These are phyloP conservation scores for Bugulina stolonifera DNA, from an alignment of 2,888 invertebrate genomes.

Conservation along the genomic window DNA sequence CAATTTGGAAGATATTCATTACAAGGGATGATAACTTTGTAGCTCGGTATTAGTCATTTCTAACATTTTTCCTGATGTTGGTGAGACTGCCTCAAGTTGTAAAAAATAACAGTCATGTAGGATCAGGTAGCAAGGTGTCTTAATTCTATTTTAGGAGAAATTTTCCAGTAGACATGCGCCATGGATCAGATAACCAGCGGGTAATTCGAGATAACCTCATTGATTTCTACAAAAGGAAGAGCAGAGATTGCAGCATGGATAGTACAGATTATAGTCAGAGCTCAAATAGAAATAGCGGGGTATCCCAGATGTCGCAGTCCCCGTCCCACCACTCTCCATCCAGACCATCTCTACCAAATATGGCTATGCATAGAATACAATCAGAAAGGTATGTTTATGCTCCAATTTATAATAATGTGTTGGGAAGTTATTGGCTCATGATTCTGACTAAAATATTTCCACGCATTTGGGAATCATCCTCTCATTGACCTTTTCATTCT, in stretches of 20 bases:
- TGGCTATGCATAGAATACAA: constrained; percentile 11
- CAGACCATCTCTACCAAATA: not conserved
- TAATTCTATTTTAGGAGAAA: too few relatives aligned
- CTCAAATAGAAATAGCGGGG: not conserved
- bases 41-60: too few relatives aligned
- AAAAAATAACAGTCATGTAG: too few relatives aligned
- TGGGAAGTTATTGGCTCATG: too few relatives aligned
- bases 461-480: too few relatives aligned
- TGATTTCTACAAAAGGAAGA: constrained; percentile 24
- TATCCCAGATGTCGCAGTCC: not conserved
- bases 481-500: too few relatives aligned
- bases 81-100: too few relatives aligned
- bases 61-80: too few relatives aligned
- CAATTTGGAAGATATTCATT: too few relatives aligned
- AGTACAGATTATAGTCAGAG: not conserved
- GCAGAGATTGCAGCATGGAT: constrained; percentile 13
- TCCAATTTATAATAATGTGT: not conserved
- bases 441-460: too few relatives aligned
- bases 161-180: not conserved
- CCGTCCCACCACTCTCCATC: not conserved
- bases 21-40: too few relatives aligned
- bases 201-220: constrained; percentile 18
- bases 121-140: too few relatives aligned
- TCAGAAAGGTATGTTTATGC: constrained; percentile 6
- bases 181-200: not conserved